A percentile compares a stretch with the other conserved stretches of the same genome.
phyloP scores from a whole-genome alignment of 2,113 vertebrate genomes.

The Piprites chloris region DNA sequence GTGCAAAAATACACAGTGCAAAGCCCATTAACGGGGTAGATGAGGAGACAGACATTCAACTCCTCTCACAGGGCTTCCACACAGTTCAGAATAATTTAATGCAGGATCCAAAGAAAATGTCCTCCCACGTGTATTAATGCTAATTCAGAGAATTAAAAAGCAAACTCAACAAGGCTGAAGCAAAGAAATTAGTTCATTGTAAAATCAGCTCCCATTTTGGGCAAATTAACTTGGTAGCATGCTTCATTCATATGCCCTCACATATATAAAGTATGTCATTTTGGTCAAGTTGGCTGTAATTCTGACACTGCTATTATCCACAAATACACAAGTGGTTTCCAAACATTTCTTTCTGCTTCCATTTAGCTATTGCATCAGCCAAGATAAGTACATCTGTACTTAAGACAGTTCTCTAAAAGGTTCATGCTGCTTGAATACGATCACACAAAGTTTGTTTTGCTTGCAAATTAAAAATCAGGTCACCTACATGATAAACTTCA shows the following conservation, averaged over 20 bases:
- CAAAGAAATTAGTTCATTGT: neutral
- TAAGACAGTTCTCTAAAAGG: neutral
- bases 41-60: constrained; percentile 1
- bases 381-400: neutral
- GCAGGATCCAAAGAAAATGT: neutral
- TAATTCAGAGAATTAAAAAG: constrained; percentile 43
- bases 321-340: neutral
- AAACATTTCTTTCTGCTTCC: neutral
- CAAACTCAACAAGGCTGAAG: neutral
- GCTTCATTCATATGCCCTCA: neutral
- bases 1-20: constrained; percentile 1
- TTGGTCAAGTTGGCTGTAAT: neutral
- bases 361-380: neutral
- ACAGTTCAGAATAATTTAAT: neutral
- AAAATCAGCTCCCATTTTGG: neutral
- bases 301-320: neutral
- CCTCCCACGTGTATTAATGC: neutral
- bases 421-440: neutral
- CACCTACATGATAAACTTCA: neutral
- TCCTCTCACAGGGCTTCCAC: constrained; percentile 1
- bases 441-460: neutral
- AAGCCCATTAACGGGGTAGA: constrained; percentile 1
- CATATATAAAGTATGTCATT: neutral
- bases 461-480: neutral
- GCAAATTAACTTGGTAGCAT: neutral